Evolutionary conservation across 2,888 invertebrate genomes (phyloP).

Genomic region (Pherbina coryleti): DNA sequence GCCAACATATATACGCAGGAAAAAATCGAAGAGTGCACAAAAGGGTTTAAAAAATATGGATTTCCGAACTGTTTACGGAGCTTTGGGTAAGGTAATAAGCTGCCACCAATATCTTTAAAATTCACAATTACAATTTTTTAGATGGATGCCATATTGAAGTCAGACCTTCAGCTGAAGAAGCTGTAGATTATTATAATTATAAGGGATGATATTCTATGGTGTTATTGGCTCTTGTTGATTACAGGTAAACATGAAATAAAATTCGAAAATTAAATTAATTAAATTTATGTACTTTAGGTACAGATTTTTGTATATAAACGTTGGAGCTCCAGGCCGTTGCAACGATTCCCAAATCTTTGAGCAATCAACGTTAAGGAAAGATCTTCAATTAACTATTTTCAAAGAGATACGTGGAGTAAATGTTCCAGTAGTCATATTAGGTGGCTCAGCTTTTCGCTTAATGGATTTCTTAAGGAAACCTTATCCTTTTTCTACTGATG

Average conservation of each 20-base stretch:
- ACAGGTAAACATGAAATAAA: slow-evolving; percentile 1
- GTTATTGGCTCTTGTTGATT: slow-evolving; percentile 24
- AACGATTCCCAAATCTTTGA: slow-evolving; percentile 34
- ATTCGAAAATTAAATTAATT: background rate
- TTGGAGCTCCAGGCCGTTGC: slow-evolving; percentile 25
- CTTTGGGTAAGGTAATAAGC: too few species aligned
- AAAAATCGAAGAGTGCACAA: too few species aligned
- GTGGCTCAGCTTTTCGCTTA: slow-evolving; percentile 40
- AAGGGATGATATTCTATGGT: background rate
- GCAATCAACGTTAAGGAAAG: background rate
- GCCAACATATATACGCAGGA: too few species aligned
- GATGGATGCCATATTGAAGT: slow-evolving; percentile 39
- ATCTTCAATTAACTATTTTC: background rate
- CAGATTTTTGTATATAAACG: slow-evolving; percentile 37
- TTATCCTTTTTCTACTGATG: slow-evolving; percentile 30
- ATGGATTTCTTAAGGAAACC: slow-evolving; percentile 38
- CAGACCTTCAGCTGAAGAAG: background rate
- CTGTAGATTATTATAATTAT: slow-evolving; percentile 35
- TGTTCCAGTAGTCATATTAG: slow-evolving; percentile 34
- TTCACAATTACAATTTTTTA: background rate
- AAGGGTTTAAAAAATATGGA: too few species aligned
- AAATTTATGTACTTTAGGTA: background rate
- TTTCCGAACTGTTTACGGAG: too few species aligned
- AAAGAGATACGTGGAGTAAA: background rate
- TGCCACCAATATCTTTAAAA: too few species aligned